Evolutionary conservation across 2,113 vertebrate species (phyloP), one percentile per base, ranked within the genome.

Genomic region (Lamprotornis superbus): DNA sequence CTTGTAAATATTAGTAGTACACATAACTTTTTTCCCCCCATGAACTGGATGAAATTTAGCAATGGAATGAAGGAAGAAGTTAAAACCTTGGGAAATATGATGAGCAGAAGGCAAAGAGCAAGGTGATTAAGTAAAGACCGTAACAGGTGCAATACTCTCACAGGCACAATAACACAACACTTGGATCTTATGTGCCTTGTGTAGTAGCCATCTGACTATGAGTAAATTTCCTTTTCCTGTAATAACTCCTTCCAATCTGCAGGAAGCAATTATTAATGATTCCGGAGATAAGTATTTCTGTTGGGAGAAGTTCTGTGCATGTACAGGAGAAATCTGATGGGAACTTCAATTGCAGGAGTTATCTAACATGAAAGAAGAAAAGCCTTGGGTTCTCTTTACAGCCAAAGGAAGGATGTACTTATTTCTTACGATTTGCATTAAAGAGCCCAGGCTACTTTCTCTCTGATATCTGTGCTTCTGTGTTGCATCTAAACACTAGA

Each of bases 21-120:
- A 24, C 1, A 19, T 35, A 52, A 14, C 15, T 12, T 46, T 15
- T 28, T 42, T 16, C 37, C 4, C 1, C 4, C 1, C 4, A 8
- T 35, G 91, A 46, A 69, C 3, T 55, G 5, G 0, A 7, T 74
- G 24, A 65, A 27, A 59, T 55, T 63, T 67, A 75, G 2, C 1
- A 15, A 42, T 7, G 2, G 9, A 90, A 78, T 40, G 9, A 61
- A 75, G 56, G 75, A 85, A 61, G 23, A 69, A 82, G 37, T 24
- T n/a, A 70, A 40, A 69, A 4, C 24, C 16, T 73, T 49, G 17
- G 21, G 24, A 90, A 70, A 75, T 53, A 53, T 3, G 30, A 17
- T 46, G n/a, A 90, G 10, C 8, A 67, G 52, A 88, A 82, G 25
- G 22, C 12, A 82, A 78, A 74, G 28, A 82, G 10, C 15, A 85